Percentiles rank a stretch among this genome's conserved stretches.
These are phyloP conservation scores for Gastracanthus pulcherrimus DNA, from an alignment of 2,888 invertebrate species.

Conservation along the genomic window DNA sequence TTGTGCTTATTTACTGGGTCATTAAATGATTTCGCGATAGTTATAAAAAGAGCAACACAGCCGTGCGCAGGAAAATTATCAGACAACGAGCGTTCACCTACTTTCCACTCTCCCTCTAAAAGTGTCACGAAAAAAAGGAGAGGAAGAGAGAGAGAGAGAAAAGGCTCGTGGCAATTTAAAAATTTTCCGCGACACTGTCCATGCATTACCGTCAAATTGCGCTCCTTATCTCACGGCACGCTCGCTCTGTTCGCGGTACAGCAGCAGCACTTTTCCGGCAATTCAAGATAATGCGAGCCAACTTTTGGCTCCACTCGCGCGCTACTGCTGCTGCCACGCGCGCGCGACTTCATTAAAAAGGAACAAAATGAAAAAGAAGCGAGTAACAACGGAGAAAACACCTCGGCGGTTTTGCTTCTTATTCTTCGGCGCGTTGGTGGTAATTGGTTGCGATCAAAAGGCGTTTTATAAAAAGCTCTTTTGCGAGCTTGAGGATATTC, in stretches of 20 bases:
- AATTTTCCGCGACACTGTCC: conserved; percentile 19
- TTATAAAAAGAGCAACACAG: conserved; percentile 7
- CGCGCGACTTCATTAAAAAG: not conserved
- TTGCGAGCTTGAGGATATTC: not conserved
- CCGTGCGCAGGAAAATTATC: conserved; percentile 1
- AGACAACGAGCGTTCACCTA: conserved; percentile 24
- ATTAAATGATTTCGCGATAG: conserved; percentile 7
- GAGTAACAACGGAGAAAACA: not conserved
- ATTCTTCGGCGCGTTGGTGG: not conserved
- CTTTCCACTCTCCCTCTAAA: conserved; percentile 42
- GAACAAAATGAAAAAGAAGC: not conserved
- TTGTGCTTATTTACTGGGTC: conserved; percentile 26
- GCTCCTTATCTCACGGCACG: not conserved
- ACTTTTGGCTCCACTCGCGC: conserved; percentile 15
- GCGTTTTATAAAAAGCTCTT: not conserved
- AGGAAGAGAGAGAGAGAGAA: not conserved
- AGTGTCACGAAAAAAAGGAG: not conserved
- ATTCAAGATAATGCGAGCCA: conserved; percentile 16
- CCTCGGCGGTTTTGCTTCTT: no score
- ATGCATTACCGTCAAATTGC: conserved; percentile 15
- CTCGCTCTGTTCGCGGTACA: no score
- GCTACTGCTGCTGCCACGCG: no score
- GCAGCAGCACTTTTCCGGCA: conserved; percentile 11
- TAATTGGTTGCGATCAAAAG: not conserved
- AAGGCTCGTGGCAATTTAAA: conserved; percentile 19